Base-by-base conservation (phyloP, 2,888 invertebrate species). In the Lissocephala sabroskyi region DNA sequence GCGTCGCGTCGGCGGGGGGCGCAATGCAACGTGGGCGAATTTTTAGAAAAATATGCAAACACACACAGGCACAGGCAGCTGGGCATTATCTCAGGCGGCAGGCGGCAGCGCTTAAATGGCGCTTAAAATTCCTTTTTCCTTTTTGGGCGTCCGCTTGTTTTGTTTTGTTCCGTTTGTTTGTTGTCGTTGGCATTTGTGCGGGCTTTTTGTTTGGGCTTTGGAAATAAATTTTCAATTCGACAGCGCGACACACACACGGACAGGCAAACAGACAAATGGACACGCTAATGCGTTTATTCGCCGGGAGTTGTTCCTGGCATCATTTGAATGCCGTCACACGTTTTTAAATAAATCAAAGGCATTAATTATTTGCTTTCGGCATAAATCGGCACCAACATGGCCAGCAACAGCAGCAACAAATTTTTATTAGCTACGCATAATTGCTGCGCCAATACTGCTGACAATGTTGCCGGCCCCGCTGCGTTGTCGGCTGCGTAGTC, bases 361-460 rank as follows among this genome's bases (percentile, higher is more conserved):
- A 74, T 70, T 76, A 58, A 76, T 76, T 76, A 68, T 74, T 65
- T 42, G 50, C 63, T 49, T 46, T n/a, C n/a, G n/a, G 43, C 61
- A 74, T 77, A 70, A 65, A 68, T 68, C 70, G 66, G 54, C 55
- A 32, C 5, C 32, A 13, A 13, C 11, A 7, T 23, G 23, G 7
- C 3, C 23, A 23, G 23, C 23, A 23, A 23, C 36, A 26, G 14
- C 16, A 35, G 10, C 32, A 32, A 40, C 32, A 52, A 13, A 55
- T 56, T 74, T 71, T 74, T 73, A 73, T 77, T 73, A 77, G 71
- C 62, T 71, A 66, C 73, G 75, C 75, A 71, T 71, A 71, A 71
- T 71, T 77, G 75, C 64, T 67, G 75, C 75, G 75, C 57, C 78
- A 75, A 71, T 77, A 70, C 70, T 66, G 78, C 19, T 41, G 46